A percentile compares a stretch with the other conserved stretches of the same genome.
Evolutionary conservation across 2,113 vertebrate species (phyloP).

Genomic region (Phylloscopus trochilus): DNA sequence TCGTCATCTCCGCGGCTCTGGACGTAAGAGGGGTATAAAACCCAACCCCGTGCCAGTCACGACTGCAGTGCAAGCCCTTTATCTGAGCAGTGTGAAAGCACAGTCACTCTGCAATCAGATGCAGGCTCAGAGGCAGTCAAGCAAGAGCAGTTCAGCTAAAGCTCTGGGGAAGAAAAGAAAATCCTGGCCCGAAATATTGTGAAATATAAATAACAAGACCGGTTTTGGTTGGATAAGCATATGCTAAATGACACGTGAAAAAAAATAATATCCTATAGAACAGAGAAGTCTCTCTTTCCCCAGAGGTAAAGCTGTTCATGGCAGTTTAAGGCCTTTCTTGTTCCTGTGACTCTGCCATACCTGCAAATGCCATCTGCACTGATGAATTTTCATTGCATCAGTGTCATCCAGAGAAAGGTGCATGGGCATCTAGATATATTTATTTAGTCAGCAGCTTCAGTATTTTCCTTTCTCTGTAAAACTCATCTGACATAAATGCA

Average conservation of each 20-base stretch:
- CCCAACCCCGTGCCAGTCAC: background rate
- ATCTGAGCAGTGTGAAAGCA: background rate
- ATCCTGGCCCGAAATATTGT: slow-evolving; percentile 10
- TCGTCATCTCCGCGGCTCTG: background rate
- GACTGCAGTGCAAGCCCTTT: background rate
- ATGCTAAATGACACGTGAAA: background rate
- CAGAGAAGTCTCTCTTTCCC: background rate
- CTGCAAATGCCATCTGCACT: background rate
- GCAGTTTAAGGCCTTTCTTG: background rate
- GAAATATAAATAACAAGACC: slow-evolving; percentile 48
- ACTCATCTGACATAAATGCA: background rate
- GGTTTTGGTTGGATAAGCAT: background rate
- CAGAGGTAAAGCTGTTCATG: background rate
- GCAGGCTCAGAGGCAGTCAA: slow-evolving; percentile 17
- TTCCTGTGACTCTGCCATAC: background rate
- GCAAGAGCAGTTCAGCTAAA: slow-evolving; percentile 51
- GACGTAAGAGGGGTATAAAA: background rate
- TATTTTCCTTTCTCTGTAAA: background rate
- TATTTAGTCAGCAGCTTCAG: slow-evolving; percentile 5
- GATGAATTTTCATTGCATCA: background rate
- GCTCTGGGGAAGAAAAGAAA: slow-evolving; percentile 50
- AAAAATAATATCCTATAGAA: background rate
- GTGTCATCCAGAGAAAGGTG: background rate
- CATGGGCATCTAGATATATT: background rate
- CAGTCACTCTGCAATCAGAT: slow-evolving; percentile 8